phyloP scores from a whole-genome alignment of 1,140 invertebrate species.

The Spodoptera frugiperda region DNA sequence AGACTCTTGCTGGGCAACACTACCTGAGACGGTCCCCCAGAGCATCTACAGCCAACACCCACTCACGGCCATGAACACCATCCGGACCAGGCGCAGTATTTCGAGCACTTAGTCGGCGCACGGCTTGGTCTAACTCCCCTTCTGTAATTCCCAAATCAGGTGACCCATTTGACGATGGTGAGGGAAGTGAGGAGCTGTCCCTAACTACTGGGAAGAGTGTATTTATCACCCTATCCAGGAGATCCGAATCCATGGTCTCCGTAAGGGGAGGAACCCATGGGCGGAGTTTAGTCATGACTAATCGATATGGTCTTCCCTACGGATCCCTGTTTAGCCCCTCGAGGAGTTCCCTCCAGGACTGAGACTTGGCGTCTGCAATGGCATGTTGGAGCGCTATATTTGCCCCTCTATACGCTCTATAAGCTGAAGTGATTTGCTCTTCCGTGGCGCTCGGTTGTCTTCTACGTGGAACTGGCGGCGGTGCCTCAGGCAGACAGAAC shows the following conservation, averaged over 20 bases:
- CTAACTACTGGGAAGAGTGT: background rate
- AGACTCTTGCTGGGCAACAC: too few species aligned
- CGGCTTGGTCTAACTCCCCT: background rate
- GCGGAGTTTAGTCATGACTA: too few species aligned
- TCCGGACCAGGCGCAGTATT: too few species aligned
- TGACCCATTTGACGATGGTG: background rate
- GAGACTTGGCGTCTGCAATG: background rate
- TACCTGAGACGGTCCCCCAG: background rate
- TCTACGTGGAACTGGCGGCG: background rate
- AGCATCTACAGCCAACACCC: background rate
- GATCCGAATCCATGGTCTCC: too few species aligned
- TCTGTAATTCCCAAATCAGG: background rate
- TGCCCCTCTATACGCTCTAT: background rate
- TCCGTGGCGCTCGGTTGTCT: background rate
- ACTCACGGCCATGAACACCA: too few species aligned
- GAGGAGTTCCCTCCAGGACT: background rate
- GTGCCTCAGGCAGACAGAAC: background rate
- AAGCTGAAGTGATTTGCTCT: background rate
- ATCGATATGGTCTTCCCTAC: too few species aligned
- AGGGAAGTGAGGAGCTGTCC: background rate
- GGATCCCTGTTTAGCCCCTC: too few species aligned
- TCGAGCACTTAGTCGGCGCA: too few species aligned
- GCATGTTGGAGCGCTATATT: background rate
- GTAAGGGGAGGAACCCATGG: too few species aligned
- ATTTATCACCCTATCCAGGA: background rate